Evolutionary conservation across 2,888 invertebrate genomes (phyloP), one percentile per base, ranked within the genome.

Genomic region (Hemithea aestivaria): DNA sequence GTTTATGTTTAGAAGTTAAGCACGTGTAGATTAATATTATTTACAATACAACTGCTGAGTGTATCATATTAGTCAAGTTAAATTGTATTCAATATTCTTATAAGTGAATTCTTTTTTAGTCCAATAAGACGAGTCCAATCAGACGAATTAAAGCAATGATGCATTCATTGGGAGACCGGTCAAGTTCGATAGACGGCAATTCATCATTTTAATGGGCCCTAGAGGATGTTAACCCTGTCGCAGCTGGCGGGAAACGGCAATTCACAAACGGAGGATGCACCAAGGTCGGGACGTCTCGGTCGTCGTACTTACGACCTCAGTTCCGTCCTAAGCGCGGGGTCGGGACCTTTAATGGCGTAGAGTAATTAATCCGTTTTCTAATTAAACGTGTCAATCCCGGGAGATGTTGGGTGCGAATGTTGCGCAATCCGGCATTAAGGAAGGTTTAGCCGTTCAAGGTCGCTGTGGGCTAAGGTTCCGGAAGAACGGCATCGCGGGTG

Each of bases 381-480:
- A 72, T 72, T 68, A 69, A 67, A 45, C 51, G 44, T 64, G 63
- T 65, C 69, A 64, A 65, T 77, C 64, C 65, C 58, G 49, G 34
- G 60, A 61, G 65, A 52, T 48, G 51, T 39, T 58, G 62, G 54
- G 50, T 59, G 55, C 51, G 58, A 62, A 63, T 60, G 67, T 79
- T 76, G 70, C 73, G 75, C 69, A 74, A 75, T 73, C 66, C 67
- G 73, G 76, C 76, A 76, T 84, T 84, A 84, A 71, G 78, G 75
- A 81, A 83, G 84, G 85, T 84, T 82, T 80, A 70, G 68, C 69
- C 77, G 81, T 85, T 87, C 85, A 87, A 87, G 85, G 85, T 87
- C 85, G 79, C 70, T 53, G 62, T 72, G 71, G 72, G 68, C 78
- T 73, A 80, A 80, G 84, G 85, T 83, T 82, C 84, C 85, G 85